Percentiles rank a stretch among this genome's conserved stretches.
Conservation (phyloP, 2,888 invertebrate genomes). For the Drosophila infuscata region DNA sequence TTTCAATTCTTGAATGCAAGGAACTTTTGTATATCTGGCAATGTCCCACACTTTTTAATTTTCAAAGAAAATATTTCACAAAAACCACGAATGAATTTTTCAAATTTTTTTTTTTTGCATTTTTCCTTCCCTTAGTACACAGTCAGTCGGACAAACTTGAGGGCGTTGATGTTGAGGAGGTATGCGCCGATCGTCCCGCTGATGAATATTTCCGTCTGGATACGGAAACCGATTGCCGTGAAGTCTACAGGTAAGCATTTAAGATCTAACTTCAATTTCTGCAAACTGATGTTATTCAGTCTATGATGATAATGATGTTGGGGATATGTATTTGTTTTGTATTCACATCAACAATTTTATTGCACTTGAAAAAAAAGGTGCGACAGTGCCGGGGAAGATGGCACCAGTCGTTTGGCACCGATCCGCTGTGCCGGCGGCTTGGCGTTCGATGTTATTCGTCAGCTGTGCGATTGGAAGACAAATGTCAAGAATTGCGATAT, state of each 20-base stretch:
- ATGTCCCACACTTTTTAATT: not conserved
- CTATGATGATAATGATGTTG: constrained; percentile 10
- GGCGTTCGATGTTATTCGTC: constrained; percentile 96
- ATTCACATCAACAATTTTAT: constrained; percentile 35
- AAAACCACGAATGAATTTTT: not conserved
- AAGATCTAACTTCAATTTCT: not conserved
- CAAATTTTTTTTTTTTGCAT: too few species aligned
- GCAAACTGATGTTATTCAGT: constrained; percentile 7
- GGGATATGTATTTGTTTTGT: constrained; percentile 44
- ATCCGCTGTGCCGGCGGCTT: constrained; percentile 96
- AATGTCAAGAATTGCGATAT: constrained; percentile 98
- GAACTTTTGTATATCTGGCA: not conserved
- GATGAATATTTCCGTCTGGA: constrained; percentile 96
- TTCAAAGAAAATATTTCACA: not conserved
- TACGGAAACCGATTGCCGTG: constrained; percentile 94
- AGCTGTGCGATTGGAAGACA: constrained; percentile 98
- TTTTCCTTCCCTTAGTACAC: constrained; percentile 73
- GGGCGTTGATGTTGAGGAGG: constrained; percentile 91
- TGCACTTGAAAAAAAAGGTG: constrained; percentile 87
- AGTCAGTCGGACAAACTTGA: constrained; percentile 86
- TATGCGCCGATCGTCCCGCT: constrained; percentile 94
- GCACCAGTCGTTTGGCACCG: constrained; percentile 93
- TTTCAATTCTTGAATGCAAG: not conserved
- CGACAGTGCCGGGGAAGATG: constrained; percentile 95
- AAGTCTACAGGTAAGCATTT: constrained; percentile 93